These are phyloP conservation scores for Axinella damicornis DNA, from an alignment of 37 sponge, comb jelly and placozoan species.

Conservation along the genomic window DNA sequence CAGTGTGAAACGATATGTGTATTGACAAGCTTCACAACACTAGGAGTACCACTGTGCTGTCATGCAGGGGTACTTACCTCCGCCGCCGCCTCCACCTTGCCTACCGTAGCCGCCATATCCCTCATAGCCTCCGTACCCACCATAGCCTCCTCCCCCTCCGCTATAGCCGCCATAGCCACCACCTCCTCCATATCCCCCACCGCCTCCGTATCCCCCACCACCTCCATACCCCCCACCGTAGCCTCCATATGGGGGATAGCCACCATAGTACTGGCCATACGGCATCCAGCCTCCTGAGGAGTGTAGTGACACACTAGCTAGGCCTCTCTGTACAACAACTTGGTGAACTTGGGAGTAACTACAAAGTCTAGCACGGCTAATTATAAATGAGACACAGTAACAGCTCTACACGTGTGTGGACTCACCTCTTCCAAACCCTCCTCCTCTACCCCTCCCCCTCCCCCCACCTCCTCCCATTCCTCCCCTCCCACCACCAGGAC, in stretches of 20 bases:
- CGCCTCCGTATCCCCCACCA: not conserved
- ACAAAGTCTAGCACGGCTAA: no score
- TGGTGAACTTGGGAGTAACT: no score
- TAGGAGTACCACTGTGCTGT: no score
- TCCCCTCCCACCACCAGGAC: conserved; percentile 10
- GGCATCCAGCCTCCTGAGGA: not conserved
- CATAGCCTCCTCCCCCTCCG: conserved; percentile 9
- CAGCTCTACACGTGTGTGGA: not conserved
- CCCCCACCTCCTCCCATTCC: conserved; percentile 20
- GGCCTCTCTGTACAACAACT: no score
- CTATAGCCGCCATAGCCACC: not conserved
- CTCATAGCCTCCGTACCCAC: conserved; percentile 17
- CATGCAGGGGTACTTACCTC: no score
- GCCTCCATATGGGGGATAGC: not conserved
- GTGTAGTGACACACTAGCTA: no score
- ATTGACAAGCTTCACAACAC: no score
- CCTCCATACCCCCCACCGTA: conserved; percentile 17
- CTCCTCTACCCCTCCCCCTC: conserved; percentile 22
- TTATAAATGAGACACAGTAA: no score
- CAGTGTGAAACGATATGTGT: not conserved
- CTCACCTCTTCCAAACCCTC: not conserved
- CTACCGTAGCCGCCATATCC: conserved; percentile 1
- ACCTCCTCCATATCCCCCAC: not conserved
- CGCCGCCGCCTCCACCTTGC: not conserved
- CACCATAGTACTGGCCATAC: conserved; percentile 12